Base-by-base conservation (phyloP, 2,888 invertebrate genomes). In the Noctua janthe region DNA sequence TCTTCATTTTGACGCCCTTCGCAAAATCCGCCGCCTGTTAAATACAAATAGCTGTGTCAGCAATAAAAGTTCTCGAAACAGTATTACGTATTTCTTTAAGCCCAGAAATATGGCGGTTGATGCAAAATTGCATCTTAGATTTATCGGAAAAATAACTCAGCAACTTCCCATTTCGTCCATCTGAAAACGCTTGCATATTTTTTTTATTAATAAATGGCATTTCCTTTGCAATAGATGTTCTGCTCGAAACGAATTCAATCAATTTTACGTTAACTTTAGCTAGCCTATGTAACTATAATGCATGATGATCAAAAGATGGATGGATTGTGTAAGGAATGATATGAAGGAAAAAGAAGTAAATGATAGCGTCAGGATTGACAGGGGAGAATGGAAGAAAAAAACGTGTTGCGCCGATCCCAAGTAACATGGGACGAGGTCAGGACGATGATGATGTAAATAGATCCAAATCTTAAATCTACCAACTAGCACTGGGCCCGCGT, bases 1-100 rank as follows among this genome's bases (percentile, higher is more conserved):
- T 86, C 67, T 82, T 82, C 35, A 71, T 70, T 64, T 64, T 70
- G 35, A 66, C 59, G 20, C 83, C 82, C 87, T 87, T 15, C 35
- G 56, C 64, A n/a, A 82, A 74, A 82, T 29, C 49, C 43, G 51
- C 29, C 35, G 51, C 35, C 35, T 43, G 15, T 67, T 56, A 62
- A 74, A 75, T 20, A 76, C 56, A 56, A 83, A 82, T 67, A 75
- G 35, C 54, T 35, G 35, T 69, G 35, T 72, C 71, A 20, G 54
- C 54, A 29, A 43, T 79, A 3, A 29, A 70, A 17, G n/a, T 35
- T 82, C 56, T 85, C 15, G 51, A 39, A 47, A 43, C 23, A n/a
- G 39, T 71, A 51, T 54, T 67, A 23, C 29, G 15, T 13, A 20
- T 84, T 62, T 59, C 51, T 62, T 15, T 59, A 67, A 15, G n/a